phyloP scores from a whole-genome alignment of 2,797 vertebrate species.

The Mormyrops attenuatus region DNA sequence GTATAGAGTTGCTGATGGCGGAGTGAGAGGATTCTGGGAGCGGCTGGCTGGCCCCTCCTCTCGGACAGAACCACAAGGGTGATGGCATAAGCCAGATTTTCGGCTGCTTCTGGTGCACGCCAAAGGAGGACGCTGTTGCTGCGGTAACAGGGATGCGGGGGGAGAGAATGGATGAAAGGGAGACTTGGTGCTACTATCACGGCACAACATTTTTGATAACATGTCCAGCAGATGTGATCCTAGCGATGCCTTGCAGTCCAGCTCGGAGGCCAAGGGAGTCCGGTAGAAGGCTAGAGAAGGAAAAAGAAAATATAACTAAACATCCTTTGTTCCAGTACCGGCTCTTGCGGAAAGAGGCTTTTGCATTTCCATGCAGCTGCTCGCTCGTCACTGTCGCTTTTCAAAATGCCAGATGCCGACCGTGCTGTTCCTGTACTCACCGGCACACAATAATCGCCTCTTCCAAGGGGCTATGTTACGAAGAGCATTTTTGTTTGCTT shows the following conservation, averaged over 20 bases:
- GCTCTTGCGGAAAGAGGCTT: neutral
- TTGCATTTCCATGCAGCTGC: neutral
- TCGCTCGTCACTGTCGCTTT: neutral
- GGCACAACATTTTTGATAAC: neutral
- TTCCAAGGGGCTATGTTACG: neutral
- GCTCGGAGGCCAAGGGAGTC: conserved; percentile 34
- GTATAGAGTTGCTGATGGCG: conserved; percentile 37
- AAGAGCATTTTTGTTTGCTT: neutral
- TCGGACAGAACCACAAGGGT: conserved; percentile 19
- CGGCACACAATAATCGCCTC: neutral
- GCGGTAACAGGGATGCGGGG: conserved; percentile 40
- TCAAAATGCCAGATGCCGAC: neutral
- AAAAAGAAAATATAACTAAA: conserved; percentile 39
- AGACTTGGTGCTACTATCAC: neutral
- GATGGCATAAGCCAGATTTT: conserved; percentile 37
- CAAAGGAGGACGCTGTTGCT: conserved; percentile 48
- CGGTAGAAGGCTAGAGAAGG: conserved; percentile 29
- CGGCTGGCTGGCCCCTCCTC: conserved; percentile 7
- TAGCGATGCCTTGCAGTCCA: neutral
- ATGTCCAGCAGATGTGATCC: neutral
- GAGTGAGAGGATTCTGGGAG: conserved; percentile 13
- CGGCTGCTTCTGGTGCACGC: conserved; percentile 52
- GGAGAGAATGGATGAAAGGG: conserved; percentile 38
- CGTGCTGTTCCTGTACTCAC: neutral
- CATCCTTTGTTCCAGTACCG: neutral